These are phyloP conservation scores for Paracanthobrama guichenoti DNA, from an alignment of 2,113 vertebrate species.

Conservation along the genomic window DNA sequence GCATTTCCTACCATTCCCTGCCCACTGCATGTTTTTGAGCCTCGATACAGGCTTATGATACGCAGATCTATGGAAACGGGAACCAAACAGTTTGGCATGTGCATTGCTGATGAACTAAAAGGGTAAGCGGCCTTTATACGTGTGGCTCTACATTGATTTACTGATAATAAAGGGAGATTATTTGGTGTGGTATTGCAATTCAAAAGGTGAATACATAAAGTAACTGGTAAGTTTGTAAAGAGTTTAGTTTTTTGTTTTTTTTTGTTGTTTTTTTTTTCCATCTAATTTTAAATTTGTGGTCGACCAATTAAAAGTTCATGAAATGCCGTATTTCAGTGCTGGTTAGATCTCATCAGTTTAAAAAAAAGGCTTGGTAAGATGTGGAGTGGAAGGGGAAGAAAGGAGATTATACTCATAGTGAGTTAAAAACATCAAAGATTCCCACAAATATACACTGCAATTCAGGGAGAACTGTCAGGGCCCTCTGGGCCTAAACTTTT, in stretches of 20 bases:
- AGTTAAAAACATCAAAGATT: too few species aligned
- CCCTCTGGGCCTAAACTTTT: too few species aligned
- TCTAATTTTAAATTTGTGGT: too few species aligned
- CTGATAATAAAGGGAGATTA: neutral
- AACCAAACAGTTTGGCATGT: constrained; percentile 93
- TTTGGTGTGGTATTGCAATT: neutral
- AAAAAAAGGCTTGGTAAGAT: too few species aligned
- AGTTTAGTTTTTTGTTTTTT: too few species aligned
- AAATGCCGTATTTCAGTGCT: too few species aligned
- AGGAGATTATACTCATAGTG: too few species aligned
- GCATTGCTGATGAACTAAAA: constrained; percentile 86
- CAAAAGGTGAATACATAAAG: neutral
- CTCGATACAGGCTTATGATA: constrained; percentile 91
- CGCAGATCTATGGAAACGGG: constrained; percentile 93
- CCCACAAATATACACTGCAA: too few species aligned
- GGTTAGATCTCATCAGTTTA: too few species aligned
- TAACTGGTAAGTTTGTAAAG: neutral
- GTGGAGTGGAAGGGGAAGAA: too few species aligned
- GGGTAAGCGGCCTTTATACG: constrained; percentile 73
- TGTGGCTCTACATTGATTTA: neutral
- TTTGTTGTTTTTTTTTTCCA: neutral
- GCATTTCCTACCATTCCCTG: constrained; percentile 93
- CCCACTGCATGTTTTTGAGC: constrained; percentile 90
- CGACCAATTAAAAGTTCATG: too few species aligned
- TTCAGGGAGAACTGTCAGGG: too few species aligned